Evolutionary conservation across 2,113 vertebrate species (phyloP).

Genomic region (Erythrocercus mccallii): DNA sequence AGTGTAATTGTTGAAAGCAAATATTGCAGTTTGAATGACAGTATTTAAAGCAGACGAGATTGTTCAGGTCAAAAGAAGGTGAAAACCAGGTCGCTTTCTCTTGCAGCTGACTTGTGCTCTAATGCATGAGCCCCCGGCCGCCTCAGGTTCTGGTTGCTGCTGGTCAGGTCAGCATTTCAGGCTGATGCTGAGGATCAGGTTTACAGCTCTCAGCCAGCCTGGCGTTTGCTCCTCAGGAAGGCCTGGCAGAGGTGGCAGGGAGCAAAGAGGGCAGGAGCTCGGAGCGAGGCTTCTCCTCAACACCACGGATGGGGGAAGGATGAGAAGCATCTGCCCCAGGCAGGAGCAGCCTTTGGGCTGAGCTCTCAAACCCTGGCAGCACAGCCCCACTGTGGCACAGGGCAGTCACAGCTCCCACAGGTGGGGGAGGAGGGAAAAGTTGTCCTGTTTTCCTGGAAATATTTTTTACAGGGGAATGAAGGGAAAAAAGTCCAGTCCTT

Average conservation of each 20-base stretch:
- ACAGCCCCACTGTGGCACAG: background rate
- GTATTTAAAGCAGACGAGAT: constrained; percentile 5
- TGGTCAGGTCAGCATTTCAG: background rate
- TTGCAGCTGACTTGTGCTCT: background rate
- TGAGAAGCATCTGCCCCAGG: background rate
- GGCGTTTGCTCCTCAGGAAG: background rate
- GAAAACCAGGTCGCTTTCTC: background rate
- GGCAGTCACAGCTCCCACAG: background rate
- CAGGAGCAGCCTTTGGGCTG: background rate
- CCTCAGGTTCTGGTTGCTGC: background rate
- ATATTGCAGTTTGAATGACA: background rate
- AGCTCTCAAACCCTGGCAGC: background rate
- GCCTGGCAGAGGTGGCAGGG: background rate
- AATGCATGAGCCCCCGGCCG: background rate
- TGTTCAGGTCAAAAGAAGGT: constrained; percentile 29
- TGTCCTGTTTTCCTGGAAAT: background rate
- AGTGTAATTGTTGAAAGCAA: background rate
- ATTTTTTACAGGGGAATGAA: background rate
- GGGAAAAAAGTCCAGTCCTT: background rate
- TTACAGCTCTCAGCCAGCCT: background rate
- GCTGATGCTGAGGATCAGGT: background rate
- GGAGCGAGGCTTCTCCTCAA: background rate
- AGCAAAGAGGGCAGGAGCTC: background rate
- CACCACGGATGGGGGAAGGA: background rate
- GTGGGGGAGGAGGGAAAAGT: background rate